phyloP scores from a whole-genome alignment of 2,888 invertebrate species.

The Diarsia mendica region DNA sequence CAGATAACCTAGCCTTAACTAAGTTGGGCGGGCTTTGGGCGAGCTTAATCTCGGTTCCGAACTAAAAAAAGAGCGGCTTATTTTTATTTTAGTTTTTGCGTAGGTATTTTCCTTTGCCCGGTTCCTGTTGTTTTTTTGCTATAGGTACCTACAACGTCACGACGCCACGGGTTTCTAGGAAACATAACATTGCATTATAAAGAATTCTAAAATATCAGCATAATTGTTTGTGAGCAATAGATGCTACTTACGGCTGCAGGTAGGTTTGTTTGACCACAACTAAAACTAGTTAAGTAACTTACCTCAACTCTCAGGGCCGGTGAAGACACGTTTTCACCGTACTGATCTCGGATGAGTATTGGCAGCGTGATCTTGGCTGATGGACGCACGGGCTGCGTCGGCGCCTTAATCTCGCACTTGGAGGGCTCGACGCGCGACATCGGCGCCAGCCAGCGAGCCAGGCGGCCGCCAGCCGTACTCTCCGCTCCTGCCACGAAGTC shows the following conservation, averaged over 20 bases:
- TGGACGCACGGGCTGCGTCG: constrained; percentile 92
- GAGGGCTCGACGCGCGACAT: constrained; percentile 97
- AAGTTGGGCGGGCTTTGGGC: not conserved
- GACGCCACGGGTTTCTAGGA: too few species aligned
- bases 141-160: too few species aligned
- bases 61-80: not conserved
- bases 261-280: not conserved
- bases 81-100: not conserved
- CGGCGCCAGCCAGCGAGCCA: constrained; percentile 98
- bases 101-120: too few species aligned
- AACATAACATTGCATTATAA: too few species aligned
- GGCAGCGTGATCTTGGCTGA: constrained; percentile 89
- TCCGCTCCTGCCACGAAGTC: constrained; percentile 97
- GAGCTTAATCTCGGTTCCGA: not conserved
- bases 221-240: constrained; percentile 5
- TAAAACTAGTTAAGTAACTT: constrained; percentile 59
- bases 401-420: constrained; percentile 95
- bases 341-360: constrained; percentile 97
- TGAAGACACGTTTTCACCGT: constrained; percentile 96
- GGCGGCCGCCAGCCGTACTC: constrained; percentile 96
- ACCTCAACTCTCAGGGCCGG: constrained; percentile 94
- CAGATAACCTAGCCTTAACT: not conserved
- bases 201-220: not conserved
- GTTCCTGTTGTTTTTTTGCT: too few species aligned
- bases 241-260: not conserved